Conservation (phyloP, 2,113 vertebrate species). For the Epinephelus cyanopodus region DNA sequence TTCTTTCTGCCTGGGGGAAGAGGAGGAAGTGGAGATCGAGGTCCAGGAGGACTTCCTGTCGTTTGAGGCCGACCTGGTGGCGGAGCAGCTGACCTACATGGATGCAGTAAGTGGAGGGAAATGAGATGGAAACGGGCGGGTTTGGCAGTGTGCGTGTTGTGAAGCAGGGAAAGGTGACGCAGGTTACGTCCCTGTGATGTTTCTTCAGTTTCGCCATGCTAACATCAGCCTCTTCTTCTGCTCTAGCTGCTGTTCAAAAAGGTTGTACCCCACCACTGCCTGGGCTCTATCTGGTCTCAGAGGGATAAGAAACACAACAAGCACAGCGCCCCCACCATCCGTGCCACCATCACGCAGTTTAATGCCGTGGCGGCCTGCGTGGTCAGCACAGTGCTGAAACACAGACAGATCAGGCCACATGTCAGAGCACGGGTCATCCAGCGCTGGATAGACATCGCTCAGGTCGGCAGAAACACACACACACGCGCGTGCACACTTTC, state of each 20-base stretch:
- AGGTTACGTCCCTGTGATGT: not conserved
- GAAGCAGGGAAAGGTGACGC: not conserved
- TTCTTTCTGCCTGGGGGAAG: slow-evolving; percentile 85
- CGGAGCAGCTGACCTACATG: slow-evolving; percentile 97
- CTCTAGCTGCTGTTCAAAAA: slow-evolving; percentile 93
- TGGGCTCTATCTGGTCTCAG: slow-evolving; percentile 95
- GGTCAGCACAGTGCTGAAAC: slow-evolving; percentile 90
- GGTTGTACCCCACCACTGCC: slow-evolving; percentile 94
- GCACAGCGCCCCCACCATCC: slow-evolving; percentile 90
- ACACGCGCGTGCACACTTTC: not conserved
- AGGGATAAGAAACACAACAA: slow-evolving; percentile 94
- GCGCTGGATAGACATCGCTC: slow-evolving; percentile 95
- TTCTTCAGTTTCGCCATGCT: slow-evolving; percentile 7
- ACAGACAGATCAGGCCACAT: slow-evolving; percentile 87
- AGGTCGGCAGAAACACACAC: slow-evolving; percentile 78
- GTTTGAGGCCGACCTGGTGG: slow-evolving; percentile 90
- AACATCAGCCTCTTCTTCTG: slow-evolving; percentile 9
- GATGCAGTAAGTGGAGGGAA: slow-evolving; percentile 88
- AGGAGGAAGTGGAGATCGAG: slow-evolving; percentile 87
- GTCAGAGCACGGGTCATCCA: slow-evolving; percentile 93
- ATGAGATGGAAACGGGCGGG: not conserved
- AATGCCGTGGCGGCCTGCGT: slow-evolving; percentile 93
- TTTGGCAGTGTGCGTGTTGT: not conserved
- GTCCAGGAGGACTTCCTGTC: slow-evolving; percentile 89
- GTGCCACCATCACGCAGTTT: slow-evolving; percentile 95